Evolutionary conservation across 2,113 vertebrate genomes (phyloP), one percentile per base, ranked within the genome.

Genomic region (Gnathonemus echidnorhynchus): DNA sequence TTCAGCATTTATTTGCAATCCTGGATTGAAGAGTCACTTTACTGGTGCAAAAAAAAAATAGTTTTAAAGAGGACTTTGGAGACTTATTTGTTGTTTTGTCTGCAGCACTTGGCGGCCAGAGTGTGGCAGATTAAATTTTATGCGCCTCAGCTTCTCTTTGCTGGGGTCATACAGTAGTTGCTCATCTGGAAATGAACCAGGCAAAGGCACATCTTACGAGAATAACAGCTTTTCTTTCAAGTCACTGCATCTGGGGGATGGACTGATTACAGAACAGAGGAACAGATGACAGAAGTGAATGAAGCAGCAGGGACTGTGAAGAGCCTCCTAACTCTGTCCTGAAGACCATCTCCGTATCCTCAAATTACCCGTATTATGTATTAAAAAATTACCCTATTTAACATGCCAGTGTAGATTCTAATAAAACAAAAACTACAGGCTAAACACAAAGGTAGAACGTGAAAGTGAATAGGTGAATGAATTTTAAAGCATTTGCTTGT

Each of bases 171-270:
- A 95, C 95, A 94, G 92, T 93, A 93, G 94, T 95, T 95, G 94
- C 94, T 94, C 93, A 94, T 92, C 93, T 93, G 93, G 94, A 93
- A 94, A 92, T 94, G 93, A 94, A 94, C 95, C 94, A 93, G 93
- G 94, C 93, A 93, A 94, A 48, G 95, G 93, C 94, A 93, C 94
- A 94, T 94, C 94, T 94, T 94, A 96, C 96, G 94, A 95, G 53
- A 89, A 96, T 96, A 96, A 96, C 95, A 93, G 94, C 94, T 94
- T 94, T 94, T 95, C 95, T 96, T 96, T 96, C 94, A 95, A 95
- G 95, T 95, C 92, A 90, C 92, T 95, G 95, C 95, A 95, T 96
- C 95, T 96, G 96, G 94, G 93, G 94, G 94, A 93, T 91, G 90
- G 92, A 92, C 95, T 95, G 93, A 93, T 94, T 95, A 93, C 83